Conservation (phyloP, 2,797 vertebrate genomes). For the Acropternis orthonyx region DNA sequence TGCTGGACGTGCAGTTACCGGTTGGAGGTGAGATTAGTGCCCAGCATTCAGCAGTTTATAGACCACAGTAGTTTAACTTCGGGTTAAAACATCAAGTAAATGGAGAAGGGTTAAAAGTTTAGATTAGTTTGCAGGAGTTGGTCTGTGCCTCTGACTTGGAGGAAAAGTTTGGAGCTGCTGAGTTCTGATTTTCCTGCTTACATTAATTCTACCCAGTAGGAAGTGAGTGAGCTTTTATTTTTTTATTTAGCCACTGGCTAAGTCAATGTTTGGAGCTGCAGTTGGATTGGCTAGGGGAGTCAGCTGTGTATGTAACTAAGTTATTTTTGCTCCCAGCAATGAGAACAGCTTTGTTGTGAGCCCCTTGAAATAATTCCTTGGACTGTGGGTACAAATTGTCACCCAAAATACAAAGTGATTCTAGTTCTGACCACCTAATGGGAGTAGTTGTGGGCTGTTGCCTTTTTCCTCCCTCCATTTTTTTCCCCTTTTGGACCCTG, state of each 20-base stretch:
- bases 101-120: neutral
- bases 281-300: constrained; percentile 2
- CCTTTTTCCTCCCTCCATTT: neutral
- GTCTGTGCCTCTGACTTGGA: neutral
- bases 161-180: neutral
- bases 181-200: constrained; percentile 8
- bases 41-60: neutral
- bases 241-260: neutral
- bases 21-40: neutral
- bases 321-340: constrained; percentile 34
- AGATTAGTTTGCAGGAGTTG: neutral
- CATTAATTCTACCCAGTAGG: neutral
- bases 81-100: neutral
- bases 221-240: neutral
- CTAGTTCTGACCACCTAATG: constrained; percentile 39
- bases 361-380: constrained; percentile 42
- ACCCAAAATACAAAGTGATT: constrained; percentile 34
- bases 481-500: neutral
- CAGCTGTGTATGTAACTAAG: neutral
- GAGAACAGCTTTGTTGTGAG: constrained; percentile 17
- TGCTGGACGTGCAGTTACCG: neutral
- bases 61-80: neutral
- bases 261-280: neutral
- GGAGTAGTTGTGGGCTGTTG: constrained; percentile 25
- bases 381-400: constrained; percentile 25